Evolutionary conservation across 2,113 vertebrate species (phyloP), one percentile per base, ranked within the genome.

Genomic region (Crotalus tigris): DNA sequence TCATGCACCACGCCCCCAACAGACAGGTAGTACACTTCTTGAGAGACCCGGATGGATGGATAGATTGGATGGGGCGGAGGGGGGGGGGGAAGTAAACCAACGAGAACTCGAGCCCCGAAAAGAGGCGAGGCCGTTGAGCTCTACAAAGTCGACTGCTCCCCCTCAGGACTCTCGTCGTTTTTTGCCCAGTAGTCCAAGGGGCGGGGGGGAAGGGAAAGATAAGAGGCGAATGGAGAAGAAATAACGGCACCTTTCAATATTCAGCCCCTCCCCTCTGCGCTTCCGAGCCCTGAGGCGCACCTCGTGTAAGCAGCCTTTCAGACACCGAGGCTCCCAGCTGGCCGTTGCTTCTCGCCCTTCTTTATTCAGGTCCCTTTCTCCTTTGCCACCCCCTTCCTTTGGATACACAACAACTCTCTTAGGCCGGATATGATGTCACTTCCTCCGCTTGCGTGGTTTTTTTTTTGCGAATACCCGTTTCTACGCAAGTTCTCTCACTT

Each of bases 381-480:
- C 55, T 53, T 85, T 10, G 57, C 75, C 75, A 54, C 92, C 88
- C 92, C 92, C 92, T 93, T 93, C 92, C 81, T 93, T 90, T 9
- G 88, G 92, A 90, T 90, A 90, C 92, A 93, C 92, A 93, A 93
- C 92, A 90, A 93, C 88, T 57, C 23, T 81, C 57, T 33, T 23
- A 3, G 29, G 46, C 75, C 88, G 92, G 92, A 93, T 64, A 2
- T 93, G 88, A 90, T 8, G 19, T 90, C 92, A 93, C 89, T 93
- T 87, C 89, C 92, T 57, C 7, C 49, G n/a, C 5, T 21, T 33
- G 24, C 10, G 23, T 51, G 64, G 17, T 1, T 51, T 49, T 7
- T 49, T 57, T 64, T 69, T 19, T 8, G 11, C 39, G 5, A 81
- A 81, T 44, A 21, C 75, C 17, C 33, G 75, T 39, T 81, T 44